phyloP scores from a whole-genome alignment of 2,113 vertebrate species.

The Sarotherodon lohbergeri region DNA sequence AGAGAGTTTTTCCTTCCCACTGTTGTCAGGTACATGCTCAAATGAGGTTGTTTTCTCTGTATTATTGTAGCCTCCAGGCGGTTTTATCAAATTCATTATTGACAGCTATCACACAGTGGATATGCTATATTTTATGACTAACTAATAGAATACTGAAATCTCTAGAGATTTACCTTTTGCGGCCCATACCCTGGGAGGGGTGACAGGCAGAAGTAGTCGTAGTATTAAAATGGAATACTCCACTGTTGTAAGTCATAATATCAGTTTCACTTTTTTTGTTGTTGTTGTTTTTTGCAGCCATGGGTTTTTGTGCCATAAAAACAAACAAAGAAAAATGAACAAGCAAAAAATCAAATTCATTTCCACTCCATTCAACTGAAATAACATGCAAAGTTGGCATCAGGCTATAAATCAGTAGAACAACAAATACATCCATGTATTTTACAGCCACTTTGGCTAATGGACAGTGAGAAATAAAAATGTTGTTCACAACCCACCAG shows the following conservation, averaged over 20 bases:
- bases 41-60: background rate
- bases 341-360: rapidly evolving
- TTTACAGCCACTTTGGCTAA: background rate
- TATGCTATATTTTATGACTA: background rate
- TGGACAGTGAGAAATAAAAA: background rate
- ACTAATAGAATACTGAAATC: background rate
- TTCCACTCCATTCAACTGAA: background rate
- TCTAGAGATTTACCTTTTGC: background rate
- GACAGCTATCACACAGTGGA: background rate
- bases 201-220: background rate
- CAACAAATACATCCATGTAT: background rate
- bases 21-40: background rate
- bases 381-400: background rate
- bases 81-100: background rate
- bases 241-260: background rate
- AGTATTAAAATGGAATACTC: background rate
- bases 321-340: background rate
- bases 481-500: background rate
- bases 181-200: background rate
- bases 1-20: background rate
- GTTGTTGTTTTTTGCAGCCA: rapidly evolving
- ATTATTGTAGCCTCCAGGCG: background rate
- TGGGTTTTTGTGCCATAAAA: background rate
- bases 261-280: background rate
- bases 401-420: background rate